Evolutionary conservation across 1,140 invertebrate species (phyloP), one percentile per base, ranked within the genome.

Genomic region (Homalodisca vitripennis): DNA sequence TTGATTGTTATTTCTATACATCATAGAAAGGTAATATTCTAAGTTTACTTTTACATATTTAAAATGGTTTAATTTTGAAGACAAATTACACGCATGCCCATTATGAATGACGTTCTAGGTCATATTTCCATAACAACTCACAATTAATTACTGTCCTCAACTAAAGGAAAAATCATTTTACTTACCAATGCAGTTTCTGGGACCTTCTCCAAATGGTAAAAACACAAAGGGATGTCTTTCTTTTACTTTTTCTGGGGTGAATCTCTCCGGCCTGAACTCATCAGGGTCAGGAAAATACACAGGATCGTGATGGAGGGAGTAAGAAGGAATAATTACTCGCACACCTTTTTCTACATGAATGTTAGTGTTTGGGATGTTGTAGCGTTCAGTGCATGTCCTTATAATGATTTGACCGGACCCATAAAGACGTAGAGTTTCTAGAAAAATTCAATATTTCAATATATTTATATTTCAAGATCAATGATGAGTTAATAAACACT

Each of bases 201-300:
- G 84, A 3, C 80, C 88, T 71, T 85, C 86, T 12, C 87, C 87
- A 75, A 88, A 90, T 1, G 87, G 86, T 17, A 89, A 73, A 71
- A 82, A 87, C 0, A 77, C 77, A 64, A 74, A 83, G 0, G 79
- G 74, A 12, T 70, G 67, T 63, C 78, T 77, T 26, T 82, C 75
- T 2, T 73, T 72, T 24, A 78, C 78, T 6, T 81, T 80, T 66
- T 79, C 80, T 2, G 84, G 81, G 1, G 76, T 78, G 78, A 93
- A 93, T 72, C 92, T 81, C 53, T 92, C 88, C 0, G 93, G 93
- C 74, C 88, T 83, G 76, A 89, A 95, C 12, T 76, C 76, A 3
- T 88, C 80, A 0, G 92, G 89, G 47, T 93, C 81, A 17, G 86
- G 83, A 73, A 87, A 95, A 73, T 87, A 84, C 51, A 86, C 75